These are phyloP conservation scores for Geococcyx californianus DNA, from an alignment of 2,113 vertebrate genomes.

Conservation along the genomic window DNA sequence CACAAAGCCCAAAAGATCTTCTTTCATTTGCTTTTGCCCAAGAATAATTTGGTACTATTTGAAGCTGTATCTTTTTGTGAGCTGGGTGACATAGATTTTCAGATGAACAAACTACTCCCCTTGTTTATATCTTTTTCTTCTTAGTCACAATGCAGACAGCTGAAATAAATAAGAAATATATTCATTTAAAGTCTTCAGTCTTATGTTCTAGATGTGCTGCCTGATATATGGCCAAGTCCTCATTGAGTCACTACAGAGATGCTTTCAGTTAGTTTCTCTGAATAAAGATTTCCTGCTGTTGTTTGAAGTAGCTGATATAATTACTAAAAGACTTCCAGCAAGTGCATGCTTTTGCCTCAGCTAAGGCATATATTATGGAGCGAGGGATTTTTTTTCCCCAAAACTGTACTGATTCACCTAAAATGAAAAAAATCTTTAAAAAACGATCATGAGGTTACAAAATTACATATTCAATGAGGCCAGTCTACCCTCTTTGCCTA, in stretches of 20 bases:
- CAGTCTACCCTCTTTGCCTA: neutral
- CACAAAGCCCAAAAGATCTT: neutral
- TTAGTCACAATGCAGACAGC: neutral
- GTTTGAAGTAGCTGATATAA: neutral
- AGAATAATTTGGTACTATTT: neutral
- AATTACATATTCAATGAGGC: neutral
- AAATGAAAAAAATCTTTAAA: neutral
- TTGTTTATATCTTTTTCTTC: neutral
- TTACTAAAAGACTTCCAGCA: neutral
- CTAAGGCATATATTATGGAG: neutral
- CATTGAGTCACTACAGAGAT: neutral
- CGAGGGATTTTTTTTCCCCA: fast-evolving
- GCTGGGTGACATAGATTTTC: neutral
- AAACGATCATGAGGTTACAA: neutral
- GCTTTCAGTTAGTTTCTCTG: neutral
- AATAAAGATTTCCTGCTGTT: neutral
- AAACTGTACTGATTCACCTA: neutral
- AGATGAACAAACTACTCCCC: neutral
- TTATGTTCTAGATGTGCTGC: neutral
- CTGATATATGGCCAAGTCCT: neutral
- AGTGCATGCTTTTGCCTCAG: neutral
- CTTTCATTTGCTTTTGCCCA: neutral
- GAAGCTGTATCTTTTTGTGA: neutral
- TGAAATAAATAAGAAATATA: neutral
- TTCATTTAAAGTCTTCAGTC: neutral